phyloP scores from a whole-genome alignment of 2,113 vertebrate species.

The Anolis sagrei region DNA sequence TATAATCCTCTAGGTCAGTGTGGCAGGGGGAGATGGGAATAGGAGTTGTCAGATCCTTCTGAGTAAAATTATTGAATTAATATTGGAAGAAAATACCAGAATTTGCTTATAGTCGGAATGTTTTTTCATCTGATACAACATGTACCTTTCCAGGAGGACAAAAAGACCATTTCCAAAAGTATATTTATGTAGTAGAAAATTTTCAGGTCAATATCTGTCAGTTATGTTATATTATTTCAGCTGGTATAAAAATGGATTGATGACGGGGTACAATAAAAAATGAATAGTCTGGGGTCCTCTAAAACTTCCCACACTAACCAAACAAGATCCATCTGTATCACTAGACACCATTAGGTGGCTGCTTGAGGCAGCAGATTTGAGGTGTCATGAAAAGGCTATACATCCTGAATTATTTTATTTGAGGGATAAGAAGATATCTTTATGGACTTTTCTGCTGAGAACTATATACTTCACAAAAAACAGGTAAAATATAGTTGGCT shows the following conservation, averaged over 20 bases:
- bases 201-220: neutral
- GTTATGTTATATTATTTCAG: neutral
- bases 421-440: too few relatives aligned
- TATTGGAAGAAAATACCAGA: neutral
- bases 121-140: neutral
- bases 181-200: neutral
- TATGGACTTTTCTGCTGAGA: too few relatives aligned
- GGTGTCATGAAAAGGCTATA: too few relatives aligned
- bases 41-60: neutral
- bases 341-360: too few relatives aligned
- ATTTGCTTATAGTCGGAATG: neutral
- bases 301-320: neutral
- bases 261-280: neutral
- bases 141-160: neutral
- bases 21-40: too few relatives aligned
- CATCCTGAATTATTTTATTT: too few relatives aligned
- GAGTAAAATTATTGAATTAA: neutral
- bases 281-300: neutral
- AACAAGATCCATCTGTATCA: too few relatives aligned
- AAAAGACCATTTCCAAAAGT: neutral
- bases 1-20: neutral
- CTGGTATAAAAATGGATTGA: neutral
- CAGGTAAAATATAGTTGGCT: too few relatives aligned
- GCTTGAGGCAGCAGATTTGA: too few relatives aligned
- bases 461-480: neutral